A percentile compares a stretch with the other conserved stretches of the same genome.
Conservation (phyloP, 2,113 vertebrate genomes). For the Ginglymostoma cirratum region DNA sequence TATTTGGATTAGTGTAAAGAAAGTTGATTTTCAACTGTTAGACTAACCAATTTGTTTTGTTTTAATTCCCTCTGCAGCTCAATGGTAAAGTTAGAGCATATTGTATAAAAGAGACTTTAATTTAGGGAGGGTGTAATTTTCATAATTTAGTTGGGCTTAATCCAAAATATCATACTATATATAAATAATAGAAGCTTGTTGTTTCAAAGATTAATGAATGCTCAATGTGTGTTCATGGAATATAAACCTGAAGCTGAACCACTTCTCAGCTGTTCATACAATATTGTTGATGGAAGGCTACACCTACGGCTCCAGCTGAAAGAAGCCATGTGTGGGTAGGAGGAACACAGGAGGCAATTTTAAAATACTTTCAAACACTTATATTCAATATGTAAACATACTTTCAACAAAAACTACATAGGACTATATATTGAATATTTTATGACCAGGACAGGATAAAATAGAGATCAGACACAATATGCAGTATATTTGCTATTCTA, state of each 20-base stretch:
- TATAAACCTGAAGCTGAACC: neutral
- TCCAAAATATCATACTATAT: neutral
- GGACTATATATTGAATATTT: neutral
- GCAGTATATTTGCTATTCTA: neutral
- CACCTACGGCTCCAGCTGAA: neutral
- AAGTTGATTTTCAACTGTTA: neutral
- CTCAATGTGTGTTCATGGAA: neutral
- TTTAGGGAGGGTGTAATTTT: neutral
- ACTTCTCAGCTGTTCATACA: neutral
- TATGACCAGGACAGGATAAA: neutral
- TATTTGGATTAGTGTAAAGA: neutral
- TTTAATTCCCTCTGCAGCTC: neutral
- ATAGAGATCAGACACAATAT: neutral
- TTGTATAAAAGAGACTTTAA: neutral
- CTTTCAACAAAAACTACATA: neutral
- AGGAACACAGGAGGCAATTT: neutral
- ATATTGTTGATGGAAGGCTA: neutral
- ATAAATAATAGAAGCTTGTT: neutral
- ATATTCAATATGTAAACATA: too few species aligned
- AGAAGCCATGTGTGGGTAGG: neutral
- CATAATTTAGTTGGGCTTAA: neutral
- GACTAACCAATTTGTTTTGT: neutral
- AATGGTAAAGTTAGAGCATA: neutral
- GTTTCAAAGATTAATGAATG: neutral
- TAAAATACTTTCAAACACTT: neutral